Evolutionary conservation across 1,140 invertebrate genomes (phyloP).

Genomic region (Uloborus diversus): DNA sequence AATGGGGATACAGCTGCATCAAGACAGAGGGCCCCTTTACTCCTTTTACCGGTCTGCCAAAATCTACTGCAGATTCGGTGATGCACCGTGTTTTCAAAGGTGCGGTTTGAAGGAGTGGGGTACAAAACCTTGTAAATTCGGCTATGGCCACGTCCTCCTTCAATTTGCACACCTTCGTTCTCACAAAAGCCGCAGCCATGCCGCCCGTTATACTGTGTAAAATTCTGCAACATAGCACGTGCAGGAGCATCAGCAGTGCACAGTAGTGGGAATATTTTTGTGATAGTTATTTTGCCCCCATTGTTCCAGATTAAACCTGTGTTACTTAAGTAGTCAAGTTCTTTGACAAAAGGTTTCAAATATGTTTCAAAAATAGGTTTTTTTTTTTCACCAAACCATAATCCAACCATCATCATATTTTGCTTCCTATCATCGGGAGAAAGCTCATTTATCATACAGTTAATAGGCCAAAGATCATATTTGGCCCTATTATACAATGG

Average conservation of each 20-base stretch:
- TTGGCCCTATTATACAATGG: background rate
- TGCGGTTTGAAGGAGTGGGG: background rate
- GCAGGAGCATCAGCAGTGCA: constrained; percentile 7
- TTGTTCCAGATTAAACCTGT: too few species aligned
- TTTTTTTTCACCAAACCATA: constrained; percentile 8
- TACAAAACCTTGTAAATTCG: background rate
- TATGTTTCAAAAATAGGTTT: too few species aligned
- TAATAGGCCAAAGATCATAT: constrained; percentile 18
- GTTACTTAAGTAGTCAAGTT: background rate
- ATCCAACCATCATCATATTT: constrained; percentile 4
- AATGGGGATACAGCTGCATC: too few species aligned
- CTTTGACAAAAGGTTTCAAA: background rate
- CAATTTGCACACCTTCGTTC: background rate
- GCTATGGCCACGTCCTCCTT: background rate
- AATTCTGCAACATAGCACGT: background rate
- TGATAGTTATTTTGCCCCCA: background rate
- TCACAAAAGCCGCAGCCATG: background rate
- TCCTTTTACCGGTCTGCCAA: too few species aligned
- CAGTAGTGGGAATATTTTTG: background rate
- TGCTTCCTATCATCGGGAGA: background rate
- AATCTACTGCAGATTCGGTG: too few species aligned
- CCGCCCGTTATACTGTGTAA: background rate
- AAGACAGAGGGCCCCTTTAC: too few species aligned
- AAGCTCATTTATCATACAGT: constrained; percentile 1
- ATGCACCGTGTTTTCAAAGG: constrained; percentile 8